Evolutionary conservation across 2,113 vertebrate species (phyloP).

Genomic region (Pygoscelis antarcticus): DNA sequence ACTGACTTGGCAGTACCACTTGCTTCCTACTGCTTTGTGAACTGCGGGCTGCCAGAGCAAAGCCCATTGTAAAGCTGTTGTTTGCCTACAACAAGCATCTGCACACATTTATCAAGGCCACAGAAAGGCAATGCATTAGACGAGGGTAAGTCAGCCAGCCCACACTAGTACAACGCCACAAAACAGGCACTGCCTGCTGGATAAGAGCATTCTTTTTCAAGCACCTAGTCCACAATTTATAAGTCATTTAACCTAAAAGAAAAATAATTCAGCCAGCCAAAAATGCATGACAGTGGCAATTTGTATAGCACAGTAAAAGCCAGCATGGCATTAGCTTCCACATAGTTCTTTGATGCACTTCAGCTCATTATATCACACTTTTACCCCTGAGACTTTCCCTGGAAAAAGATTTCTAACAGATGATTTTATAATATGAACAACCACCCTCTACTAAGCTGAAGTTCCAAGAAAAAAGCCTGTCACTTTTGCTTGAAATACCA

Average conservation of each 20-base stretch:
- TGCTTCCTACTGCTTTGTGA: conserved; percentile 11
- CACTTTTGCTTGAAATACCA: neutral
- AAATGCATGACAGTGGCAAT: neutral
- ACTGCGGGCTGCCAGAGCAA: neutral
- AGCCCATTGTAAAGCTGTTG: conserved; percentile 31
- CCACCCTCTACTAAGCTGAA: neutral
- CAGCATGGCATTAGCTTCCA: neutral
- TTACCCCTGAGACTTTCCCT: neutral
- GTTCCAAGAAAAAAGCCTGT: neutral
- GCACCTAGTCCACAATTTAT: neutral
- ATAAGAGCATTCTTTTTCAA: neutral
- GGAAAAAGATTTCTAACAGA: neutral
- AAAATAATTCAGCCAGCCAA: neutral
- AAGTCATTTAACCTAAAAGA: conserved; percentile 3
- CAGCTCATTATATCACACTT: neutral
- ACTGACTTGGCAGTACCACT: neutral
- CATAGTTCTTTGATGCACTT: neutral
- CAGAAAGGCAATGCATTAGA: neutral
- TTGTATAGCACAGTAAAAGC: neutral
- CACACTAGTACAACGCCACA: neutral
- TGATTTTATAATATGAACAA: neutral
- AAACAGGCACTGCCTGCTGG: neutral
- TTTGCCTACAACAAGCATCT: conserved; percentile 36
- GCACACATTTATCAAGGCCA: conserved; percentile 21
- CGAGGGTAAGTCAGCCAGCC: neutral